These are phyloP conservation scores for Cisticola juncidis DNA, from an alignment of 2,113 vertebrate genomes.

Conservation along the genomic window DNA sequence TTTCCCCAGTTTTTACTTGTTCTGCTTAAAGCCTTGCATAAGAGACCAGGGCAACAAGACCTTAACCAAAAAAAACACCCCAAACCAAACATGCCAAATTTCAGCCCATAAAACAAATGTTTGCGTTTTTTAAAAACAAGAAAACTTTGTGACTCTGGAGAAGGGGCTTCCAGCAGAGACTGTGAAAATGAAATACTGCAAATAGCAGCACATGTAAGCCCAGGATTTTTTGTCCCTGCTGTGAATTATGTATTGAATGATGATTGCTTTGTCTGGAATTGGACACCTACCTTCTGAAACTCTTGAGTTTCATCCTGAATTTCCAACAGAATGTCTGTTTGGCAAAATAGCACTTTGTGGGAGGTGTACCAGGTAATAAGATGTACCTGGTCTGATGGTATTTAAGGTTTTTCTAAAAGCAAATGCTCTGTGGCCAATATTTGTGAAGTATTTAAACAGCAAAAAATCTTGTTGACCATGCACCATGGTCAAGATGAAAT, in stretches of 20 bases:
- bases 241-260: slow-evolving; percentile 44
- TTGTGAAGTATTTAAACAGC: neutral
- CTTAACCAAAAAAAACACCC: neutral
- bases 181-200: slow-evolving; percentile 36
- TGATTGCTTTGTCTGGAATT: slow-evolving; percentile 36
- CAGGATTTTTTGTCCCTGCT: slow-evolving; percentile 24
- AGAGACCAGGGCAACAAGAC: neutral
- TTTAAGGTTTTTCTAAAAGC: neutral
- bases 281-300: neutral
- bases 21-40: neutral
- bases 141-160: slow-evolving; percentile 15
- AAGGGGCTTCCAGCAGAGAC: slow-evolving; percentile 22
- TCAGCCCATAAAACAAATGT: neutral
- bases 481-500: neutral
- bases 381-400: neutral
- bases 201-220: neutral
- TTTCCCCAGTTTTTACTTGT: neutral
- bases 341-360: neutral
- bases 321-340: neutral
- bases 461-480: neutral
- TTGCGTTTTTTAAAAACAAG: neutral
- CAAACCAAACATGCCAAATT: neutral
- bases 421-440: neutral
- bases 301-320: neutral
- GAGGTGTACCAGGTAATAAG: neutral